phyloP scores from a whole-genome alignment of 1,140 invertebrate genomes.

The Trissolcus basalis region DNA sequence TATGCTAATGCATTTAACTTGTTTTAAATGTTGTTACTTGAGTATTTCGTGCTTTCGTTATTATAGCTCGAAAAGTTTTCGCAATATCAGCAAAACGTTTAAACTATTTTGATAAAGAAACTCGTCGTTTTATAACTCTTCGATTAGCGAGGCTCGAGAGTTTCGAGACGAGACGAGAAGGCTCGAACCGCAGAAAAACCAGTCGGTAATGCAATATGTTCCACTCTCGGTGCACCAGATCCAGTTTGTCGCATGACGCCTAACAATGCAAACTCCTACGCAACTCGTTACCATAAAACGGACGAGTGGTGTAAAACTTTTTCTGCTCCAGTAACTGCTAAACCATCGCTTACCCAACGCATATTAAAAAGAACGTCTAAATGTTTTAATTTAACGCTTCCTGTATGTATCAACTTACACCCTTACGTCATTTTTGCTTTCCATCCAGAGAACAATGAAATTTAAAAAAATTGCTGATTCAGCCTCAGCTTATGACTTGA shows the following conservation, averaged over 20 bases:
- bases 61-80: too few species aligned
- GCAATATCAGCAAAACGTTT: too few species aligned
- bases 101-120: too few species aligned
- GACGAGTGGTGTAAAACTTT: conserved; percentile 61
- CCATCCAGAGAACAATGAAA: too few species aligned
- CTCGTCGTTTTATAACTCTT: conserved; percentile 27
- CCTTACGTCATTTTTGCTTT: not conserved
- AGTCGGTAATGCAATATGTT: conserved; percentile 68
- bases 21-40: too few species aligned
- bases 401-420: conserved; percentile 4
- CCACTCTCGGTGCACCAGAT: conserved; percentile 64
- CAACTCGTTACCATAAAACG: conserved; percentile 57
- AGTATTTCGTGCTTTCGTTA: too few species aligned
- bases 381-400: conserved; percentile 47
- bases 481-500: too few species aligned
- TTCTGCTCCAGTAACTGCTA: conserved; percentile 62
- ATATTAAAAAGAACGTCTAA: conserved; percentile 38
- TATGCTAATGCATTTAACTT: not conserved
- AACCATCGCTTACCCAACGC: conserved; percentile 35
- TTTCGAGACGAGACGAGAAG: conserved; percentile 34
- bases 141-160: conserved; percentile 17
- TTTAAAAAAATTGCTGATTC: too few species aligned
- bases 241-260: conserved; percentile 64
- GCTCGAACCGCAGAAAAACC: conserved; percentile 48
- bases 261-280: conserved; percentile 65